Evolutionary conservation across 2,888 invertebrate genomes (phyloP), one percentile per base, ranked within the genome.

Genomic region (Hyalella azteca): DNA sequence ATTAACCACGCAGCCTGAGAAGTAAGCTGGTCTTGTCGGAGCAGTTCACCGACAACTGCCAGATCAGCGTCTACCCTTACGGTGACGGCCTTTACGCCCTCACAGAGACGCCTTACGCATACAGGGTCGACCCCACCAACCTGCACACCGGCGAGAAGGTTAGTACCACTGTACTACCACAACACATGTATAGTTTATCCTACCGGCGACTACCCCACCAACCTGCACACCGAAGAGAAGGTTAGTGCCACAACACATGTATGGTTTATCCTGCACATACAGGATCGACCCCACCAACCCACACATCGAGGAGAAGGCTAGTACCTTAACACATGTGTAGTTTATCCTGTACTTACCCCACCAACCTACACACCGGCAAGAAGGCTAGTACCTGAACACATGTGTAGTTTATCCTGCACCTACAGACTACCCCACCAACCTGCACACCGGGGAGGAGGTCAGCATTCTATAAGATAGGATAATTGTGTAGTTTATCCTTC

Each of bases 21-120:
- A 82, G 82, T 29, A 82, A 80, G 75, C 84, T 84, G 66, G 66
- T 40, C 48, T 39, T 84, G 7, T 81, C 84, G 22, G 85, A 85
- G 9, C 78, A 90, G 2, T 87, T 90, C 85, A 92, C 95, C 0
- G 97, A 97, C 87, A 97, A 97, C 87, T 93, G 95, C 0, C 93
- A 94, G 92, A 95, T 97, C 86, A 95, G 95, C 0, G 90, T 97
- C 50, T 95, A 96, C 87, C 95, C 95, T 0, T 93, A 95, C 86
- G 94, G 93, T 0, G 96, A 96, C 87, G 93, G 95, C 87, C 91
- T 94, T 80, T 97, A 94, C 86, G 93, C 96, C 0, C 93, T 95
- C 83, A 93, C 95, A 0, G 97, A 97, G 89, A 91, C 91, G 4
- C 93, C 95, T 0, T 89, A 93, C 36, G 93, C 97, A 85, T 94